Base-by-base conservation (phyloP, 2,888 invertebrate genomes). In the Conus canariensis region DNA sequence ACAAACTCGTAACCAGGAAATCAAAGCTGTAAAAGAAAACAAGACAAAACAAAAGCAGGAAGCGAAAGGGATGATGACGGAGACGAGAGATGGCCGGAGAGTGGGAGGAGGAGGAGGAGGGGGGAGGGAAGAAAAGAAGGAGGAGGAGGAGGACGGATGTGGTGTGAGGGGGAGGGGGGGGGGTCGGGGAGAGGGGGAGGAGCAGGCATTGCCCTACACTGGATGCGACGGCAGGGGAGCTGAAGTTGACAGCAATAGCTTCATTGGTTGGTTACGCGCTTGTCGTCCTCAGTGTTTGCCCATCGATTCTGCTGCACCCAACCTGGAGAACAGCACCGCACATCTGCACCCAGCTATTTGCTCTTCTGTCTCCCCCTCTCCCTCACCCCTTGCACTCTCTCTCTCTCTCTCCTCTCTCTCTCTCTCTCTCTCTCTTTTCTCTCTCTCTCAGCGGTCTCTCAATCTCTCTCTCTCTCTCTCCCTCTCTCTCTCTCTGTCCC, bases 361-460 rank as follows among this genome's bases (percentile, higher is more conserved):
- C 30, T 19, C 14, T 9, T 77, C 77, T 25, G 1, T 25, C 77
- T 77, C 77, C 30, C 77, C 30, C 16, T 16, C 16, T 16, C 16
- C 64, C 22, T n/a, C 25, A 22, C n/a, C n/a, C n/a, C 9, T 74
- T n/a, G 8, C n/a, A 6, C n/a, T 9, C n/a, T 25, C n/a, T 25
- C 74, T 25, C n/a, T 74, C 8, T 74, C n/a, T 74, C 74, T 74
- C 74, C n/a, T 74, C 74, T 74, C 74, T 74, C n/a, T 74, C 74
- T 74, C 74, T 74, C 74, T 74, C 74, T 74, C 74, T 74, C 74
- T 74, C 74, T 74, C 70, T 74, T 25, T 74, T 74, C 74, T 74
- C 74, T 74, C 74, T 74, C 74, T 74, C 74, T 74, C 74, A 6
- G 45, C 45, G 45, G 45, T 45, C 30, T 30, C 30, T 30, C n/a